A percentile compares a stretch with the other conserved stretches of the same genome.
Conservation (phyloP, 2,113 vertebrate species). For the Aythya baeri region DNA sequence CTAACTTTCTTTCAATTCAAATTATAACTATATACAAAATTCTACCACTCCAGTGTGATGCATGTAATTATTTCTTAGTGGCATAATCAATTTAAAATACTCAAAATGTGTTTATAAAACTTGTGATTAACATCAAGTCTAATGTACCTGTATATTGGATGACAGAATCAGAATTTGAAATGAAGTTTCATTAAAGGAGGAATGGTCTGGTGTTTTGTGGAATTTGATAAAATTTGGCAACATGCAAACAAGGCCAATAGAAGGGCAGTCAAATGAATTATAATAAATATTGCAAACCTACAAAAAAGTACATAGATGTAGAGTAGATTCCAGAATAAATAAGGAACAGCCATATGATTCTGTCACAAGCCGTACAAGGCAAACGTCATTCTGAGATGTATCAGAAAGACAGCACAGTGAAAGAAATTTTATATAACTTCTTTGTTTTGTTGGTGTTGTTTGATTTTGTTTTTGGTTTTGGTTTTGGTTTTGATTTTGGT, state of each 20-base stretch:
- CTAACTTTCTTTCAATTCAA: neutral
- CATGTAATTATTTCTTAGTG: neutral
- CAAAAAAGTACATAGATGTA: neutral
- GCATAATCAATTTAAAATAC: neutral
- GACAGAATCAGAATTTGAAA: neutral
- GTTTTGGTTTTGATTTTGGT: neutral
- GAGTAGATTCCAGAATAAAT: neutral
- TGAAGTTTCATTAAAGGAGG: neutral
- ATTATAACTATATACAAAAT: neutral
- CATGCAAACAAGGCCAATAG: accelerated
- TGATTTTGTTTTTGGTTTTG: neutral
- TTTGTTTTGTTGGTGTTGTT: neutral
- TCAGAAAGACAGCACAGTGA: neutral
- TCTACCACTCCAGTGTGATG: neutral
- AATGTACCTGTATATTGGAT: neutral
- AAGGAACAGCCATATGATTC: neutral
- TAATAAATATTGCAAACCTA: neutral
- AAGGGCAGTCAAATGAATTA: neutral
- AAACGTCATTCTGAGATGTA: neutral
- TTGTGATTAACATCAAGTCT: neutral
- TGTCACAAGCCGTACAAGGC: neutral
- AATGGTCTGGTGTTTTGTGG: neutral
- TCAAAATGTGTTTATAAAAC: neutral
- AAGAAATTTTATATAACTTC: neutral
- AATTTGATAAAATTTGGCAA: neutral